These are phyloP conservation scores for Dipodomys stephensi DNA, from an alignment of 2,113 vertebrate genomes.

Conservation along the genomic window DNA sequence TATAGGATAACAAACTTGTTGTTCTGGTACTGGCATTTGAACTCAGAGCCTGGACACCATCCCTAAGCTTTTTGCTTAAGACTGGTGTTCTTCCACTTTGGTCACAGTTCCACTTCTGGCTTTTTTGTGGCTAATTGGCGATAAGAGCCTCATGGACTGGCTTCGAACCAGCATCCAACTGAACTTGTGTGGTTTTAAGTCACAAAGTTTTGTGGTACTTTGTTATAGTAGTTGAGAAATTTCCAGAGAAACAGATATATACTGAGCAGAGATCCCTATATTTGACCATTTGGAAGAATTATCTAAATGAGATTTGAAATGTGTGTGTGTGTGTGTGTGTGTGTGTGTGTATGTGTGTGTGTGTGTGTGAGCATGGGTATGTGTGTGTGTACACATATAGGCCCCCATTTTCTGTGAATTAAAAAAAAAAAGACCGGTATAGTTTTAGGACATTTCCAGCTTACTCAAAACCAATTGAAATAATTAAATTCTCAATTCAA, in stretches of 20 bases:
- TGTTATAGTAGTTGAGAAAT: not conserved
- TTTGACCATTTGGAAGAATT: not conserved
- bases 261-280: not conserved
- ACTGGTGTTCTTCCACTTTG: too few relatives aligned
- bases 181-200: not conserved
- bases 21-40: too few relatives aligned
- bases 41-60: too few relatives aligned
- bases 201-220: not conserved
- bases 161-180: too few relatives aligned
- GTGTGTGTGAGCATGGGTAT: too few relatives aligned
- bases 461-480: slow-evolving; percentile 6
- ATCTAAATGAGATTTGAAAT: not conserved
- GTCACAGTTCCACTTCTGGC: too few relatives aligned
- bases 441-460: slow-evolving; percentile 32
- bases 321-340: too few relatives aligned
- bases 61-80: too few relatives aligned
- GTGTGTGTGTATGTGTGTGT: too few relatives aligned
- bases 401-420: not conserved
- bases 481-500: slow-evolving; percentile 29
- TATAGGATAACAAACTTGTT: not conserved
- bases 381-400: not conserved
- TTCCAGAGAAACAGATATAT: not conserved
- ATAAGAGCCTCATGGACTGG: too few relatives aligned
- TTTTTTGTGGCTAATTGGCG: too few relatives aligned
- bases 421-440: slow-evolving; percentile 40